Evolutionary conservation across 2,797 vertebrate genomes (phyloP).

Genomic region (Catamblyrhynchus diadema): DNA sequence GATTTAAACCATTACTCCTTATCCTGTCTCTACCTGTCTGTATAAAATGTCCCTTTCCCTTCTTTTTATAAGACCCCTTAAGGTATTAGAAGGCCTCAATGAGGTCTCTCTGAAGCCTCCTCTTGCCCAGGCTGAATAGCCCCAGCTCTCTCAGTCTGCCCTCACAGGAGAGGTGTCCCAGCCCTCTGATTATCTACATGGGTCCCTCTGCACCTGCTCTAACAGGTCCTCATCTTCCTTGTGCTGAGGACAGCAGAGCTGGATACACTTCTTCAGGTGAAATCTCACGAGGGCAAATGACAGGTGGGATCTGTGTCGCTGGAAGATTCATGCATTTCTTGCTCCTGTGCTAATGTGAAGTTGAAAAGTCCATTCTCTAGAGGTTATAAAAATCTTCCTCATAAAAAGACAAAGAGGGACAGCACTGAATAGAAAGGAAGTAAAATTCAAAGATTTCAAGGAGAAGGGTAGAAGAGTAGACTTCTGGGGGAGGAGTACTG

Average conservation of each 20-base stretch:
- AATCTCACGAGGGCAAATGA: rapidly evolving
- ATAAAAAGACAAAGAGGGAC: neutral
- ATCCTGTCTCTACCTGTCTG: neutral
- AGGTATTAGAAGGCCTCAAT: neutral
- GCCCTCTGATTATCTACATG: too few relatives aligned
- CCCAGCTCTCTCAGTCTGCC: neutral
- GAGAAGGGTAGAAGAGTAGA: neutral
- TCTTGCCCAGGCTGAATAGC: neutral
- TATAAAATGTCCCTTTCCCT: neutral
- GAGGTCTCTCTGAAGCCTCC: neutral
- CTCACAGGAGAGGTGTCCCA: neutral
- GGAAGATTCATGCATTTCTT: neutral
- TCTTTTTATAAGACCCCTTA: neutral
- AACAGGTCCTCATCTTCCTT: neutral
- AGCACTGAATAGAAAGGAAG: neutral
- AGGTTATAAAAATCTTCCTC: neutral
- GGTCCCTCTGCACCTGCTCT: neutral
- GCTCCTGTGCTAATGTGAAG: neutral
- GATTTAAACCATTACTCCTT: neutral
- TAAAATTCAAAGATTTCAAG: neutral
- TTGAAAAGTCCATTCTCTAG: neutral
- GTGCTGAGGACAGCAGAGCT: neutral
- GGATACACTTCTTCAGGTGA: neutral
- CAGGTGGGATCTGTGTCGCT: neutral
- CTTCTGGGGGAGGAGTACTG: neutral